Base-by-base conservation (phyloP, 2,113 vertebrate species). In the Gymnobelideus leadbeateri region DNA sequence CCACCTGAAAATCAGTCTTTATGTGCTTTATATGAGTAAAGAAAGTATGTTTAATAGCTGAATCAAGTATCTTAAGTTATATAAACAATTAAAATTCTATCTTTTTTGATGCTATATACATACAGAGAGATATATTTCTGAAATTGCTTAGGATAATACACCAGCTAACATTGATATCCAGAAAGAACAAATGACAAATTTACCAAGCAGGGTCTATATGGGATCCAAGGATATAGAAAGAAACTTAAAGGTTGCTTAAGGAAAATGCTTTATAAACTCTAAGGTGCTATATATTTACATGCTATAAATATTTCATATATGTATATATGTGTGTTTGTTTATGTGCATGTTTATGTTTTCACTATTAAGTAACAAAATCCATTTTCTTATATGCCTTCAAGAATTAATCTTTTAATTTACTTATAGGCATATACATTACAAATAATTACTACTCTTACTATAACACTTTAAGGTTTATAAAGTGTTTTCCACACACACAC, bases 21-120 rank as follows among this genome's bases (percentile, higher is more conserved):
- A 96, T 11, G 91, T 96, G 92, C 92, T 55, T 96, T 89, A 92
- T 61, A 91, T 97, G 97, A 96, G 3, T 97, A 94, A 96, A 94
- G 50, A 43, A 49, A 92, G 23, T 61, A 49, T 55, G 96, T 47
- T 77, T 31, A 28, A 53, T 51, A 89, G 96, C 68, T 54, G 47
- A 24, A 11, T 96, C 91, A 97, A 28, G 1, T 0, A 84, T 92
- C 68, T 93, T 84, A 61, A 51, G 92, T 97, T 97, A 96, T 23
- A 61, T 50, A 92, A 55, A 92, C 11, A 97, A 89, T 92, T 46
- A 4, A 94, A 61, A 12, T 84, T 93, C 25, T 90, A 90, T 90
- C 91, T 95, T 91, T 50, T 24, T 68, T 12, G 21, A 93, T 91
- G 68, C 9, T 57, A 61, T 46, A 89, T n/a, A 94, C 21, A 94